Base-by-base conservation (phyloP, 1,140 invertebrate species). In the Helicorthomorpha holstii region DNA sequence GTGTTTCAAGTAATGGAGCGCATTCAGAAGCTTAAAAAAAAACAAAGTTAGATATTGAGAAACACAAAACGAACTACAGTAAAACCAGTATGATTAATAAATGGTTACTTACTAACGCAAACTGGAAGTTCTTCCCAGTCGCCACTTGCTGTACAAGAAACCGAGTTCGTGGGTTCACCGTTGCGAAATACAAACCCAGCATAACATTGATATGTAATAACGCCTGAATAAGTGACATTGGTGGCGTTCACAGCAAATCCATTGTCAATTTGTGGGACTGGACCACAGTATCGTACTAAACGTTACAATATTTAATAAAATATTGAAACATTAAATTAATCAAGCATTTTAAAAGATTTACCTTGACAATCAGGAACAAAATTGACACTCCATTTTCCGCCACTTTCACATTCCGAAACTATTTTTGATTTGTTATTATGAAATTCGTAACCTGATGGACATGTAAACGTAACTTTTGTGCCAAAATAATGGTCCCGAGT, bases 251-350 rank as follows among this genome's bases (percentile, higher is more conserved):
- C 91, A 0, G 91, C 94, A 64, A 94, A 95, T 45, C 92, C 92
- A 65, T 95, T 97, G 60, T 93, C 87, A 52, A 96, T 96, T 74
- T 95, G 91, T 51, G 92, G 92, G 24, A 96, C 91, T 27, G 91
- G 89, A 49, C 90, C 90, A 68, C 92, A 97, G 64, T 96, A 97
- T 19, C 94, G 85, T 74, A 93, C 89, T 85, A 70, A 24, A 48
- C 3, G 47, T 10, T 27, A 21, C 27, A 48, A 10, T 44, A 29
- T 24, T n/a, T 55, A 23, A 26, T 48, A 51, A 55, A 51, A 54
- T 26, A 42, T 21, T 42, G 22, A 7, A n/a, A 46, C 19, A 21
- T 34, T 34, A 7, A 34, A 34, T 7, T 34, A 34, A 7, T 7
- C 29, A 34, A 34, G 29, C 43, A 25, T 51, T 1, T 4, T 7